phyloP scores from a whole-genome alignment of 2,888 invertebrate species.

The Eubasilissa splendida region DNA sequence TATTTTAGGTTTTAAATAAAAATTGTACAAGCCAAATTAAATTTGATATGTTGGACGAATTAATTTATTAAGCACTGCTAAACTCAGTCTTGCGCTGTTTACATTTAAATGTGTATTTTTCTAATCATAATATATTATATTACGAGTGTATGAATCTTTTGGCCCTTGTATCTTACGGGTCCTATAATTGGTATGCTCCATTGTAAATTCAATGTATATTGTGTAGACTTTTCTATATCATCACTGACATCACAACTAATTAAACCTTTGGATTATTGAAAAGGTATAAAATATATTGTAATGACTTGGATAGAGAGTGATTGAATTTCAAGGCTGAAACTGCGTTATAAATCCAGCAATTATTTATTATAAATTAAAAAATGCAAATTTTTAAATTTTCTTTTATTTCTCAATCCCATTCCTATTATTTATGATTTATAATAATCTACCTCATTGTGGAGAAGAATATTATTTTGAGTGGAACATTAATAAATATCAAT shows the following conservation, averaged over 20 bases:
- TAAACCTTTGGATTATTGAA: slow-evolving; percentile 17
- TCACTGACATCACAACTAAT: slow-evolving; percentile 18
- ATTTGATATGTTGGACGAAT: slow-evolving; percentile 39
- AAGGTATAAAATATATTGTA: slow-evolving; percentile 34
- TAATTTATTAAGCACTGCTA: slow-evolving; percentile 34
- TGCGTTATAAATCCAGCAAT: slow-evolving; percentile 45
- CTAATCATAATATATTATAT: slow-evolving; percentile 32
- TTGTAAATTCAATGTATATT: slow-evolving; percentile 22
- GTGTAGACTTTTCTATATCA: slow-evolving; percentile 29
- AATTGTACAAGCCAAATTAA: slow-evolving; percentile 39
- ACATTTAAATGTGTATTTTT: slow-evolving; percentile 31
- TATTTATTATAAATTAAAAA: slow-evolving; percentile 51
- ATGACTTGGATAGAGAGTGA: slow-evolving; percentile 45
- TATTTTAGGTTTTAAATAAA: slow-evolving; percentile 26
- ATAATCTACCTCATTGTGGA: no score
- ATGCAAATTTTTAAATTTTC: slow-evolving; percentile 43
- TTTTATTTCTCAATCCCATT: slow-evolving; percentile 18
- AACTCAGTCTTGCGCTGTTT: slow-evolving; percentile 28
- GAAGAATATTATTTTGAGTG: no score
- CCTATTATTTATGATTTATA: not conserved
- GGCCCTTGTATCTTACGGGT: slow-evolving; percentile 24
- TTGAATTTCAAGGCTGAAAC: slow-evolving; percentile 51
- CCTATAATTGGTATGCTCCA: slow-evolving; percentile 27
- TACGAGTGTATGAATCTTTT: slow-evolving; percentile 26
- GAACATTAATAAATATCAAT: no score